A percentile compares a stretch with the other conserved stretches of the same genome.
These are phyloP conservation scores for Lasioglossum baleicum DNA, from an alignment of 1,140 invertebrate species.

Conservation along the genomic window DNA sequence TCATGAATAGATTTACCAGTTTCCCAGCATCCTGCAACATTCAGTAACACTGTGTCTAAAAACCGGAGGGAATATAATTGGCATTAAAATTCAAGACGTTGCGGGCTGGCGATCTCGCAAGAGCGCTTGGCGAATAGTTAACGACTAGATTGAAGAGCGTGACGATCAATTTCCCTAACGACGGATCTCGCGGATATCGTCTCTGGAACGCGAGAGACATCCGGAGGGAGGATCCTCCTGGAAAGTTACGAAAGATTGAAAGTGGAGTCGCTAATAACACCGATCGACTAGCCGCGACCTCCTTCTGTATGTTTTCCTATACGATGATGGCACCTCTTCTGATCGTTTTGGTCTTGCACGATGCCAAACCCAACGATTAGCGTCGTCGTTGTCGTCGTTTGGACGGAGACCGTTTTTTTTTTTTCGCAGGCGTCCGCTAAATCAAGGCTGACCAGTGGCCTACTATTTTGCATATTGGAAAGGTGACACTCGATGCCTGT, in stretches of 20 bases:
- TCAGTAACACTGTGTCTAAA: no score
- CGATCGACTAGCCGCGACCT: neutral
- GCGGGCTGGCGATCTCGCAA: neutral
- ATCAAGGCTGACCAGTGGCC: neutral
- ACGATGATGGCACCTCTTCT: neutral
- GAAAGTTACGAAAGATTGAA: slow-evolving; percentile 34
- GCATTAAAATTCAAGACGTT: neutral
- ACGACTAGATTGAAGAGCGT: slow-evolving; percentile 4
- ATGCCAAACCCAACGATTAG: neutral
- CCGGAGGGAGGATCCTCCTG: slow-evolving; percentile 9
- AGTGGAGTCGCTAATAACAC: slow-evolving; percentile 11
- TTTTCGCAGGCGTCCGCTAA: neutral
- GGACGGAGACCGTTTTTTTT: no score
- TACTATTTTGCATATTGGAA: slow-evolving; percentile 18
- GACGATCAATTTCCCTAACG: slow-evolving; percentile 15
- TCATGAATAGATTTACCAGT: no score
- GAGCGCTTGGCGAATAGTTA: neutral
- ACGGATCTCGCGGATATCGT: neutral
- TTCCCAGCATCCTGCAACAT: no score
- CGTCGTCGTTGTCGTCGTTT: neutral
- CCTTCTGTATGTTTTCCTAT: neutral
- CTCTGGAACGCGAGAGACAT: neutral
- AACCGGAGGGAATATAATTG: no score
- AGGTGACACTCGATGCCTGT: neutral
- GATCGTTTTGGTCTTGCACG: neutral